Evolutionary conservation across 2,888 invertebrate species (phyloP), one percentile per base, ranked within the genome.

Genomic region (Eilema sororculum): DNA sequence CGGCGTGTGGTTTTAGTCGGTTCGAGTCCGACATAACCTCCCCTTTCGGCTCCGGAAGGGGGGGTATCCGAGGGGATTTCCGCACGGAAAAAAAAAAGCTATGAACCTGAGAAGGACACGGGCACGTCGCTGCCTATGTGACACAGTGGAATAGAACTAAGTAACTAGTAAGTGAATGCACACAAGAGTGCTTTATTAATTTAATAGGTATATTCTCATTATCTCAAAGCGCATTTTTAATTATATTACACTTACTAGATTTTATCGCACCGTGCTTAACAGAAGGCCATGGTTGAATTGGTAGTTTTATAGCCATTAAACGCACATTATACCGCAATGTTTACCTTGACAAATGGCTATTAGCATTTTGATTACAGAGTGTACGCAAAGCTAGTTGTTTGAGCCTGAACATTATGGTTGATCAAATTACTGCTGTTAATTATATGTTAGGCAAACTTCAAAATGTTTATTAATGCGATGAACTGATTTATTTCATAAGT

Each of bases 231-330:
- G 66, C 56, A 73, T 41, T 46, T 59, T 67, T 52, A 41, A 28
- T 20, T 25, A 33, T 37, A 52, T 41, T 52, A 12, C 1, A 56
- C 60, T 24, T 24, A 56, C n/a, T 56, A 30, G 25, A 22, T 46
- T 60, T 60, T n/a, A 60, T 59, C 61, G 63, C 60, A 28, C 77
- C 71, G 71, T 74, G 63, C 67, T 80, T 73, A 74, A 74, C 70
- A 81, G 75, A 52, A 67, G 71, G 28, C 75, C 80, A 78, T 58
- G 75, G 70, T 77, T 81, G 20, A 84, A 84, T 84, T 84, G 77
- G 76, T 72, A 77, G 79, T 73, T 81, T 82, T 83, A 84, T 78
- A 73, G 73, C 79, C 78, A 81, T 82, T 84, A 83, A 77, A 77
- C 69, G 71, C 68, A 71, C 74, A 75, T 74, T 83, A 73, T 75